phyloP scores from a whole-genome alignment of 2,888 invertebrate genomes.

The Agrochola lychnidis region DNA sequence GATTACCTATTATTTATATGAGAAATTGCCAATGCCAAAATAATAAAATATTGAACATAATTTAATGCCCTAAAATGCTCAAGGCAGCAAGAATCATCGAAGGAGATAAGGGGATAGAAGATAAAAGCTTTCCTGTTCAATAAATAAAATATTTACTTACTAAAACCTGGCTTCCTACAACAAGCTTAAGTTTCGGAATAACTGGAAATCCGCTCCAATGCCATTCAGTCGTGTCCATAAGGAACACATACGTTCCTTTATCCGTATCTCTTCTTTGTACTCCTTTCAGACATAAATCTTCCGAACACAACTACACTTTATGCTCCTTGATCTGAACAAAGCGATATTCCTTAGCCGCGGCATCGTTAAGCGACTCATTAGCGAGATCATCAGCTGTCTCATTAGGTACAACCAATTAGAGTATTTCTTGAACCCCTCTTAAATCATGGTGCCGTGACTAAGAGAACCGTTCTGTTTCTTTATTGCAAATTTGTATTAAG shows the following conservation, averaged over 20 bases:
- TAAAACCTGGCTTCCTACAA: background rate
- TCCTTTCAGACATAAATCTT: constrained; percentile 46
- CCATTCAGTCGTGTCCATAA: constrained; percentile 16
- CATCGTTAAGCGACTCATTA: constrained; percentile 80
- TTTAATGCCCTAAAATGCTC: background rate
- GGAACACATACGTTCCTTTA: constrained; percentile 8
- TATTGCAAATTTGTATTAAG: constrained; percentile 60
- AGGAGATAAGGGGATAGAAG: too few species aligned
- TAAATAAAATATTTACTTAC: background rate
- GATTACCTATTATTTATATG: background rate
- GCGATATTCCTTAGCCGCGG: constrained; percentile 50
- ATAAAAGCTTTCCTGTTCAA: background rate
- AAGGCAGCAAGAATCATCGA: background rate
- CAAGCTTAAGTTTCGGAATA: constrained; percentile 15
- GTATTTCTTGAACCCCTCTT: constrained; percentile 71
- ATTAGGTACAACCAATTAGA: constrained; percentile 85
- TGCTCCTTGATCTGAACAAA: constrained; percentile 54
- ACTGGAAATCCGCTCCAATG: constrained; percentile 3
- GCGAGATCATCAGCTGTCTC: constrained; percentile 86
- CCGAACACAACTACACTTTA: constrained; percentile 30
- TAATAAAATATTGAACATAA: background rate
- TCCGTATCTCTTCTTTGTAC: constrained; percentile 6
- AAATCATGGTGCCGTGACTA: constrained; percentile 70
- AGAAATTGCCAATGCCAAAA: background rate
- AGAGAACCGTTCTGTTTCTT: constrained; percentile 54